phyloP scores from a whole-genome alignment of 2,888 invertebrate species.

The Acleris laterana region DNA sequence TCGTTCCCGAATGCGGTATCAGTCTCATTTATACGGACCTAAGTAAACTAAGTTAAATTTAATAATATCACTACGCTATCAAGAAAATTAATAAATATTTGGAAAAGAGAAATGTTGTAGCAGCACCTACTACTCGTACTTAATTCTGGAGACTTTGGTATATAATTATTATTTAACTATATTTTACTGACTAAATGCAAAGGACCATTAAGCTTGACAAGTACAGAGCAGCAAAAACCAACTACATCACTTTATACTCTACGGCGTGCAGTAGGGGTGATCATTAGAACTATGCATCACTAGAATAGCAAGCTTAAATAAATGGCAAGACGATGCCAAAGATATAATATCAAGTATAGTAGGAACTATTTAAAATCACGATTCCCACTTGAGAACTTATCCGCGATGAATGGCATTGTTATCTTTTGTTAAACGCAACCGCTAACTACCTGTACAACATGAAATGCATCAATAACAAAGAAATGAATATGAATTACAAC shows the following conservation, averaged over 20 bases:
- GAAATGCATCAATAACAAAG: too few species aligned
- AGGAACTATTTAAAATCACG: too few species aligned
- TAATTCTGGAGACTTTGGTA: slow-evolving; percentile 11
- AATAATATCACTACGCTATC: slow-evolving; percentile 18
- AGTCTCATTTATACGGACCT: not conserved
- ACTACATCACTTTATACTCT: slow-evolving; percentile 27
- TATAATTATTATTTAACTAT: not conserved
- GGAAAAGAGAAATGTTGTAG: slow-evolving; percentile 27
- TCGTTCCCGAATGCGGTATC: too few species aligned
- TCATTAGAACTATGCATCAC: slow-evolving; percentile 15
- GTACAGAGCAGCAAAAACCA: slow-evolving; percentile 16
- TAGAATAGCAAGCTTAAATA: slow-evolving; percentile 12
- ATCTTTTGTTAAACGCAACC: too few species aligned
- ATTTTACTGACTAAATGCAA: slow-evolving; percentile 13
- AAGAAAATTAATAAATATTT: slow-evolving; percentile 4
- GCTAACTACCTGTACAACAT: too few species aligned
- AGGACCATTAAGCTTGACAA: slow-evolving; percentile 28
- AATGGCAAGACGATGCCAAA: slow-evolving; percentile 7
- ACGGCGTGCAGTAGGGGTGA: slow-evolving; percentile 20
- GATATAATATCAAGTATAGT: not conserved
- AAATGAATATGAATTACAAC: too few species aligned
- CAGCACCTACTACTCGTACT: not conserved
- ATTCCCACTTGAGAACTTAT: too few species aligned
- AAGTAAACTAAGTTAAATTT: slow-evolving; percentile 16
- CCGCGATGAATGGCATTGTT: too few species aligned